Evolutionary conservation across 2,797 vertebrate genomes (phyloP), one percentile per base, ranked within the genome.

Genomic region (Gymnopithys bicolor): DNA sequence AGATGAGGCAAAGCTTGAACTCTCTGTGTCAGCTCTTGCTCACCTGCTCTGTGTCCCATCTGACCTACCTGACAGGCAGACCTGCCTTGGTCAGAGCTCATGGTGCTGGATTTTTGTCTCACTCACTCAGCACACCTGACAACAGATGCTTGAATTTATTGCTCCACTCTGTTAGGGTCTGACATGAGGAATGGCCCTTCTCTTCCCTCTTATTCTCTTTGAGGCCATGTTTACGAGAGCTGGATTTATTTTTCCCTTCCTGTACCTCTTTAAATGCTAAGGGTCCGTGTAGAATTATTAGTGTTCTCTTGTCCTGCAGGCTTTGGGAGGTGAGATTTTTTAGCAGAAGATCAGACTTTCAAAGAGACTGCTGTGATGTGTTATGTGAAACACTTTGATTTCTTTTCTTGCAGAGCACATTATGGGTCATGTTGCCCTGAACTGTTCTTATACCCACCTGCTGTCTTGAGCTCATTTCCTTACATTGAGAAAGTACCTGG

Each of bases 401-500:
- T 87, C 37, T 75, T 84, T 79, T 56, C 91, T 91, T 79, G 63
- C 46, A 68, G 84, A 59, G 49, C 35, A 41, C 2, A 1, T 84
- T 83, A 89, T 62, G 58, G 64, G 74, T 83, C 48, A 46, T 43
- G n/a, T 30, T 94, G 84, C 75, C 45, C 87, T 64, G 39, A 85
- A 77, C 76, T 51, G 11, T 81, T 94, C 25, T 92, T 63, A 39
- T 62, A 70, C 28, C 68, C 51, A 70, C 83, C 85, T 89, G 80
- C 89, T 95, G 91, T 78, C 67, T 84, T 84, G 62, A 86, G 69
- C 48, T 84, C 51, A 53, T 86, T 91, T 95, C 35, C 56, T 90
- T 84, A 82, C 33, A 4, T 18, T 75, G 55, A 58, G 68, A 90
- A 85, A 85, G 64, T 75, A 51, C n/a, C 60, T 84, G 67, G 48